Conservation (phyloP, 2,888 invertebrate genomes). For the Mactromeris polynyma region DNA sequence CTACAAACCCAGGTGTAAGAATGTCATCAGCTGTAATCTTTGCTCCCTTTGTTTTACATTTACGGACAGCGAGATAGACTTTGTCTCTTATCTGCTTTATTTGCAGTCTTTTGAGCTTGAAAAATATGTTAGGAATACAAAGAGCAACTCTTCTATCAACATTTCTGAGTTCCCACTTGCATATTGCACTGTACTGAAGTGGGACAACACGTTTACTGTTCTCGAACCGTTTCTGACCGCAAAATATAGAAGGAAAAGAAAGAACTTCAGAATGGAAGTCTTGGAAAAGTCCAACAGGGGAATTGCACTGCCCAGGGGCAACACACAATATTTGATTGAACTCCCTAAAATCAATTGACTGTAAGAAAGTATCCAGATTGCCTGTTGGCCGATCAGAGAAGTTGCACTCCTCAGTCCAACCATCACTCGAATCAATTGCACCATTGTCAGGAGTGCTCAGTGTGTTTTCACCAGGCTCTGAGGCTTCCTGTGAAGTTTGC, state of each 20-base stretch:
- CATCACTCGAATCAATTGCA: background rate
- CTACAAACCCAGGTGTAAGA: constrained; percentile 41
- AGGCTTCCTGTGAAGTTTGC: background rate
- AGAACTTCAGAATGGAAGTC: constrained; percentile 38
- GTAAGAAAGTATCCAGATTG: background rate
- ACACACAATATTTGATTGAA: constrained; percentile 44
- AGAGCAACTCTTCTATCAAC: constrained; percentile 20
- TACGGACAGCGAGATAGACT: constrained; percentile 49
- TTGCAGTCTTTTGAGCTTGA: constrained; percentile 39
- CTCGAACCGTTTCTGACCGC: background rate
- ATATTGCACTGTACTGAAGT: constrained; percentile 36
- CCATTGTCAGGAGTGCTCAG: background rate
- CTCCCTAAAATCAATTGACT: constrained; percentile 47
- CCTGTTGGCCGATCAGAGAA: background rate
- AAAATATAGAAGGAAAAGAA: constrained; percentile 47
- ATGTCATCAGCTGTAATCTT: constrained; percentile 45
- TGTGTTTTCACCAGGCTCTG: background rate
- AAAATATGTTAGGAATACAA: constrained; percentile 47
- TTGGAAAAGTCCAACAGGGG: constrained; percentile 32
- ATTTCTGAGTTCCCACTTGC: constrained; percentile 46
- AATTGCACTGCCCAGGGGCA: constrained; percentile 45
- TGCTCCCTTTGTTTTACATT: constrained; percentile 39
- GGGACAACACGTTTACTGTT: constrained; percentile 28
- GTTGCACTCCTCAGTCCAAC: background rate
- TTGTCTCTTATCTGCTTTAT: constrained; percentile 51